Base-by-base conservation (phyloP, 2,113 vertebrate genomes). In the Suncus etruscus region DNA sequence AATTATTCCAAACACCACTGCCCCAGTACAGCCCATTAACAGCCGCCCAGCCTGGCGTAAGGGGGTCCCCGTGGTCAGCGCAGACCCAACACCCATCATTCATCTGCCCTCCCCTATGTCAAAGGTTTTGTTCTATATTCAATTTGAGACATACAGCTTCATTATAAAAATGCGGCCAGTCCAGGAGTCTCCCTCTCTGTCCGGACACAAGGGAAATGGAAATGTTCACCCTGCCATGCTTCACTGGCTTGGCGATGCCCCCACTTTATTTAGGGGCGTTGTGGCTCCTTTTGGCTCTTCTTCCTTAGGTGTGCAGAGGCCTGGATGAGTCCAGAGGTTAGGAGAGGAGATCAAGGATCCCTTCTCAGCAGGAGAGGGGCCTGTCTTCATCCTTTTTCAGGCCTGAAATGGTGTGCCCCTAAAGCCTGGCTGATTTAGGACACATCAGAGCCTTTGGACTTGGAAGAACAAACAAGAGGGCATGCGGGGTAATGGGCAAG, bases 1-100 rank as follows among this genome's bases (percentile, higher is more conserved):
- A 95, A 97, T 95, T 90, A 91, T 85, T 90, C 74, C 78, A 88
- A 95, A 68, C 51, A 66, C 91, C 78, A 74, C 2, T 87, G 88
- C 92, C 81, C 20, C 29, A 54, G 73, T 90, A 90, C 27, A 85
- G 95, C 83, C 85, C 86, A 87, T 87, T 93, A 95, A 76, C 81
- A 89, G 88, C 74, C 65, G 58, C 93, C 95, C 72, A n/a, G 68
- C 61, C 70, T 27, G 58, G 45, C 1, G 4, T 31, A 47, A 73
- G 76, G 80, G 93, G 91, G 77, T 94, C 95, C 94, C 95, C 66
- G 75, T 0, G 91, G 94, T 82, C 72, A 75, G 27, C 72, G 94
- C 91, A 22, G 86, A 90, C 88, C 51, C 48, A 91, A 50, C 39
- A 75, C 20, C 6, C 31, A 85, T 70, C 45, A 85, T 63, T 78